Base-by-base conservation (phyloP, 2,797 vertebrate species). In the Chaetophractus vellerosus region DNA sequence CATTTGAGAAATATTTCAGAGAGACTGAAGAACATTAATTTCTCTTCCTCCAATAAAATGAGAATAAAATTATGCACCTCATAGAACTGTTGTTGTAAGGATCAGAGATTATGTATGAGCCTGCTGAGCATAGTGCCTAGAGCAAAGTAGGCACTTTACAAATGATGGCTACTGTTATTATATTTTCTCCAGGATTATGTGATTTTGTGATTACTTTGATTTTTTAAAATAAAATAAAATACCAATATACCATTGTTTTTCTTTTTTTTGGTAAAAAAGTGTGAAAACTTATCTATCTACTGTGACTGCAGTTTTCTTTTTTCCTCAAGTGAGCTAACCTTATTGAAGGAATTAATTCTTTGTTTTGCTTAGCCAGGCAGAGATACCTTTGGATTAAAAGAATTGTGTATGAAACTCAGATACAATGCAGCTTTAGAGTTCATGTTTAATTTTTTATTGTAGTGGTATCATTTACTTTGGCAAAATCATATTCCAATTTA, bases 401-500 rank as follows among this genome's bases (percentile, higher is more conserved):
- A 59, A 48, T 9, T 23, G 28, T 8, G 0, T 61, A 71, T 45
- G 91, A 95, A 82, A 90, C 36, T 88, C 95, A 97, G 84, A 97
- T 59, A 97, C 95, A 93, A 93, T 0, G 16, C 79, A 63, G 0
- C 4, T 86, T 63, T 91, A 66, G 66, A 68, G 10, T 96, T 95
- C 3, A 41, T 15, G 57, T 94, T 98, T 97, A 89, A 94, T 93
- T 96, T 94, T 97, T 97, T 95, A 97, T 97, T 98, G 48, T 93
- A 92, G 63, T 96, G 91, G 94, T 97, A 72, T 97, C 1, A 95
- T 97, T 98, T 98, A 98, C 98, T 98, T 97, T 98, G 98, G 98
- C 98, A 98, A 98, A 96, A 96, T 96, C 1, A 57, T 98, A 97
- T 96, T 94, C 97, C 96, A 90, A 96, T 98, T 98, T 97, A 95